Evolutionary conservation across 2,797 vertebrate species (phyloP), one percentile per base, ranked within the genome.

Genomic region (Neosilurus mollespiculum): DNA sequence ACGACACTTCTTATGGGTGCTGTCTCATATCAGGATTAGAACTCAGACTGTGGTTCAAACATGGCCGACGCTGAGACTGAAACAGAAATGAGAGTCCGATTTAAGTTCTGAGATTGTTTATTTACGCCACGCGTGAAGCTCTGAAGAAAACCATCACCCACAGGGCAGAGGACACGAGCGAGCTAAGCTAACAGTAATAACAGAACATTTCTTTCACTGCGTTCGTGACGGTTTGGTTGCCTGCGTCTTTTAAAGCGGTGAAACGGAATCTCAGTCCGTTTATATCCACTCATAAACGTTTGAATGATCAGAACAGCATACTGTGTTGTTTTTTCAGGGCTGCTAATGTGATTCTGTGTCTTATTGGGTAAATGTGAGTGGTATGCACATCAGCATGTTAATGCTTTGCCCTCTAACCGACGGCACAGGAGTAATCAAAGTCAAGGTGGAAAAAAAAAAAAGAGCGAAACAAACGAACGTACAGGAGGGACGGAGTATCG

Each of bases 371-470:
- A 78, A 83, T 75, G 70, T 30, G 78, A 75, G 49, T 61, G 56
- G 56, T 59, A 20, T 9, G 15, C 16, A n/a, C 71, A 67, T 80
- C 34, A 49, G 70, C 64, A 81, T 77, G 78, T 62, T 81, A 79
- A 84, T 69, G 73, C 37, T 43, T 67, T 65, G 20, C 53, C 56
- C 73, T 78, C 56, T 67, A 71, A 70, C 70, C 51, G 15, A 59
- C 11, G 30, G 67, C 69, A 59, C 37, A 37, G 54, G 62, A 67
- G 70, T 51, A 49, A 80, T 73, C 83, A 84, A 75, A 81, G 83
- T 73, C 70, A 84, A 76, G 71, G 78, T 76, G 54, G n/a, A 34
- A 75, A 51, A 53, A 65, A 80, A 67, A 67, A 76, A 62, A 58
- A 14, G 26, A 76, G 26, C 22, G 30, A 76, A 77, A 77, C n/a